Evolutionary conservation across 1,140 invertebrate genomes (phyloP).

Genomic region (Pogonomyrmex californicus): DNA sequence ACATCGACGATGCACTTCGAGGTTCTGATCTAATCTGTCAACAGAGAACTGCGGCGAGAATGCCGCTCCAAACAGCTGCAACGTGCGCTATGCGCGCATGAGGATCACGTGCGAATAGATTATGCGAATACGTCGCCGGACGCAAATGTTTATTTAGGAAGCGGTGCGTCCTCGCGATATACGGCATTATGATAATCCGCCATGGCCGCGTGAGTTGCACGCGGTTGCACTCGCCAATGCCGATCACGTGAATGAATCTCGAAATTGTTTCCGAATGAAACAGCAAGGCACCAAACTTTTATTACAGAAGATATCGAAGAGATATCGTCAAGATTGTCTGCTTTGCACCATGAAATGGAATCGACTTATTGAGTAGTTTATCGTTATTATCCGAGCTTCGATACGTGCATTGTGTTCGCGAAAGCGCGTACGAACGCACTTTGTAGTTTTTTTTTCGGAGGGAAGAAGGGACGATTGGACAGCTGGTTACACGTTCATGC

Average conservation of each 20-base stretch:
- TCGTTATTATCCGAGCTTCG: background rate
- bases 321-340: background rate
- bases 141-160: constrained; percentile 75
- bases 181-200: constrained; percentile 69
- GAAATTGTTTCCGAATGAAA: constrained; percentile 27
- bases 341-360: background rate
- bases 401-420: background rate
- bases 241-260: constrained; percentile 50
- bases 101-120: constrained; percentile 71
- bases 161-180: constrained; percentile 54
- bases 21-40: constrained; percentile 70
- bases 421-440: background rate
- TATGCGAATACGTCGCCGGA: constrained; percentile 65
- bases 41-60: constrained; percentile 41
- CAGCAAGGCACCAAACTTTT: background rate
- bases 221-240: constrained; percentile 31
- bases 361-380: background rate
- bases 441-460: too few relatives aligned
- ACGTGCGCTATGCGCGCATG: constrained; percentile 30
- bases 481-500: background rate
- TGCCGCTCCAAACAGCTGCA: background rate
- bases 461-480: background rate
- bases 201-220: constrained; percentile 48
- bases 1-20: constrained; percentile 52
- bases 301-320: background rate